phyloP scores from a whole-genome alignment of 2,888 invertebrate genomes.

The Ormyrus rosae region DNA sequence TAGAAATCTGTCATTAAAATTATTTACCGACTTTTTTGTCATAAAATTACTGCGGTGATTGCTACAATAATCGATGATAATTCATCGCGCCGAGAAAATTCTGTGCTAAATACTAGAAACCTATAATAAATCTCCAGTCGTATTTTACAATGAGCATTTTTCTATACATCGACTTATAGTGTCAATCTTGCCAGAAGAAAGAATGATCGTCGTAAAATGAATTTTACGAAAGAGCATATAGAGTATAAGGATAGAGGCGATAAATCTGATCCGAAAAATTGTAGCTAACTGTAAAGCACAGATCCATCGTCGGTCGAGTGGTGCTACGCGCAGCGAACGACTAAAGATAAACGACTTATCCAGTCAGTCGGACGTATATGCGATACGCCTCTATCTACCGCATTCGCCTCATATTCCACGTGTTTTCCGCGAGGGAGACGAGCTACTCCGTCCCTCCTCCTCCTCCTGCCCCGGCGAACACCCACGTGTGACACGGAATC shows the following conservation, averaged over 20 bases:
- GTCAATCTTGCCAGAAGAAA: background rate
- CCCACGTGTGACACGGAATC: constrained; percentile 63
- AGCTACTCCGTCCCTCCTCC: background rate
- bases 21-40: too few relatives aligned
- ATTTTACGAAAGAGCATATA: background rate
- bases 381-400: constrained; percentile 46
- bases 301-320: background rate
- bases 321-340: background rate
- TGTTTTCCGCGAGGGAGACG: constrained; percentile 10
- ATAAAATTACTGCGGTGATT: too few relatives aligned
- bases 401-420: constrained; percentile 50
- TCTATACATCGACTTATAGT: background rate
- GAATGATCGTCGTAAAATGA: too few relatives aligned
- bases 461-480: constrained; percentile 47
- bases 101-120: background rate
- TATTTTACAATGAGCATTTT: constrained; percentile 6
- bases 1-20: too few relatives aligned
- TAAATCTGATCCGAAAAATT: constrained; percentile 18
- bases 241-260: constrained; percentile 11
- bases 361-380: constrained; percentile 24
- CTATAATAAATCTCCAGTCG: background rate
- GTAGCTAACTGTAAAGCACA: constrained; percentile 28
- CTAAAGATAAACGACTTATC: constrained; percentile 45
- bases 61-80: too few relatives aligned
- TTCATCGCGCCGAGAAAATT: too few relatives aligned